These are phyloP conservation scores for Lampris incognitus DNA, from an alignment of 2,113 vertebrate species.

Conservation along the genomic window DNA sequence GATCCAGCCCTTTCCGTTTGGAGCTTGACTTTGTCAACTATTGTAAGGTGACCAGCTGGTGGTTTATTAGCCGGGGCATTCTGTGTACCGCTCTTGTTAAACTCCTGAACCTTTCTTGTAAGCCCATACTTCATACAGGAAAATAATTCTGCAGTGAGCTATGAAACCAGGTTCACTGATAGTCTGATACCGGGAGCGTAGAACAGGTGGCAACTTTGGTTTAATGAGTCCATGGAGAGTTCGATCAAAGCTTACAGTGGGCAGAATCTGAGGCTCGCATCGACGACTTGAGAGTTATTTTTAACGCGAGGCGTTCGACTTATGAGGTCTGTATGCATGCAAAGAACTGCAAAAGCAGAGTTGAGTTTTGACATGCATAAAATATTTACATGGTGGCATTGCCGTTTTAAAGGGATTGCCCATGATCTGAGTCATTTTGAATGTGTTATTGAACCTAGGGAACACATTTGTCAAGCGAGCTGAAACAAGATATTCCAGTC, in stretches of 20 bases:
- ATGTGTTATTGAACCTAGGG: slow-evolving; percentile 50
- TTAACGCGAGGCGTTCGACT: slow-evolving; percentile 36
- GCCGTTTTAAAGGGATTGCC: slow-evolving; percentile 34
- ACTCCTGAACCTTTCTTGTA: slow-evolving; percentile 61
- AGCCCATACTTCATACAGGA: slow-evolving; percentile 9
- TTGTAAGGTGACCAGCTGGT: slow-evolving; percentile 64
- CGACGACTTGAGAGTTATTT: slow-evolving; percentile 2
- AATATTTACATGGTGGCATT: slow-evolving; percentile 58
- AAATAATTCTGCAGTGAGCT: slow-evolving; percentile 30
- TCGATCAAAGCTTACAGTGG: slow-evolving; percentile 61
- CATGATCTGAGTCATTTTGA: slow-evolving; percentile 38
- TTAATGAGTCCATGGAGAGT: slow-evolving; percentile 28
- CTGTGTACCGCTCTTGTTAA: slow-evolving; percentile 63
- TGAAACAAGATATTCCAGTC: slow-evolving; percentile 50
- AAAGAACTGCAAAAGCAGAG: slow-evolving; percentile 57
- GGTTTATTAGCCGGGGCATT: slow-evolving; percentile 66
- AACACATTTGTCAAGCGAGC: slow-evolving; percentile 50
- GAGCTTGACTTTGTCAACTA: slow-evolving; percentile 31
- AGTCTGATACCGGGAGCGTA: slow-evolving; percentile 6
- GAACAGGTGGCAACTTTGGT: slow-evolving; percentile 52
- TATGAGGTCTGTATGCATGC: slow-evolving; percentile 45
- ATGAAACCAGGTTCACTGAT: slow-evolving; percentile 47
- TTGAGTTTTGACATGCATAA: slow-evolving; percentile 64
- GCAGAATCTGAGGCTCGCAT: background rate
- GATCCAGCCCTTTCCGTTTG: slow-evolving; percentile 32